Evolutionary conservation across 2,888 invertebrate genomes (phyloP), one percentile per base, ranked within the genome.

Genomic region (Apotomis betuletana): DNA sequence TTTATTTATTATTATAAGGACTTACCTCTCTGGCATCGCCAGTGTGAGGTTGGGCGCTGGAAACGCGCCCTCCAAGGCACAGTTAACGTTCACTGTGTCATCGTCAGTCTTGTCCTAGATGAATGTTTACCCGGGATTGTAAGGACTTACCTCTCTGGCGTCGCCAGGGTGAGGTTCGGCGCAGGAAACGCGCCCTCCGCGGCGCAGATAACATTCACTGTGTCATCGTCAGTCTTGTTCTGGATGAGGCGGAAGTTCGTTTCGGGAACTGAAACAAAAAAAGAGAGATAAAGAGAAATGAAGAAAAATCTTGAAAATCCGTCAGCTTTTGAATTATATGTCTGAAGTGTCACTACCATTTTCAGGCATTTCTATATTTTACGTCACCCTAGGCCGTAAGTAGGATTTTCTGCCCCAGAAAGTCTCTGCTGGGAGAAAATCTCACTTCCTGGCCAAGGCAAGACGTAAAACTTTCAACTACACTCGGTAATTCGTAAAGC

Each of bases 171-270:
- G 74, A 93, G 89, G 81, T 92, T 92, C 0, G 95, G 95, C 77
- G 92, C 90, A 8, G 95, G 95, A 78, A 87, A 95, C 64, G 94
- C 90, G 10, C 94, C 94, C 67, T 91, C 92, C 74, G 94, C 94
- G 8, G 92, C 90, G 78, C 95, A 95, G 78, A 94, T 92, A 83
- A 94, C 90, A 80, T 91, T 93, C 69, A 94, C 89, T 0, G 89
- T 93, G 74, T 91, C 91, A 75, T 93, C 93, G 77, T 93, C 90
- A 74, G 91, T 92, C 86, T 94, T 94, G 85, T 94, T 93, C 85
- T 93, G 93, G 77, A 92, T 90, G 79, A 94, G 83, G 15, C 92
- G 91, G 87, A 94, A 94, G 80, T 90, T 92, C 79, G 91, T 91
- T 88, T 93, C 93, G 77, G 93, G 94, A 69, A 91, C 94, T 94